These are phyloP conservation scores for Scarus forsteni DNA, from an alignment of 2,797 vertebrate genomes.

Conservation along the genomic window DNA sequence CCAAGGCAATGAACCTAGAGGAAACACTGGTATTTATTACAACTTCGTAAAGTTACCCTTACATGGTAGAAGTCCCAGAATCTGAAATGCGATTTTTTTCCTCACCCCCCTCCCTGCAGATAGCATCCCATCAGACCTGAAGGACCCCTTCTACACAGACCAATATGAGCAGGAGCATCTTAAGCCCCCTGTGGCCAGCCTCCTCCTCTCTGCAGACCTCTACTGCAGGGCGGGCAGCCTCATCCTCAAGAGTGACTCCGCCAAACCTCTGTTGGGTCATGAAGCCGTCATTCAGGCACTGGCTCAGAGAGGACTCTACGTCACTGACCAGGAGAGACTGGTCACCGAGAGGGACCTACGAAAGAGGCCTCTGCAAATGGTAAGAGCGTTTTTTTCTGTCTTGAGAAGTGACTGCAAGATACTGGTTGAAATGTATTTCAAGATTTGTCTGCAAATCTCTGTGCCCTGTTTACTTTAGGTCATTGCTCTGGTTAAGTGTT, in stretches of 20 bases:
- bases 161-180: slow-evolving; percentile 99
- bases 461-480: not conserved
- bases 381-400: slow-evolving; percentile 73
- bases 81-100: not conserved
- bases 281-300: slow-evolving; percentile 96
- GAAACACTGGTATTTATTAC: no score
- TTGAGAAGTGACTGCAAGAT: not conserved
- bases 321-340: slow-evolving; percentile 95
- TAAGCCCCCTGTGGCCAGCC: slow-evolving; percentile 93
- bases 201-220: slow-evolving; percentile 95
- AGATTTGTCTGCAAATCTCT: no score
- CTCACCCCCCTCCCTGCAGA: slow-evolving; percentile 76
- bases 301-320: slow-evolving; percentile 94
- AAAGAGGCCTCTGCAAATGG: slow-evolving; percentile 97
- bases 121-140: slow-evolving; percentile 91
- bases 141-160: slow-evolving; percentile 96
- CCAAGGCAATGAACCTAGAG: no score
- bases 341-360: slow-evolving; percentile 95
- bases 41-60: no score
- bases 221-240: slow-evolving; percentile 95
- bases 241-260: slow-evolving; percentile 92
- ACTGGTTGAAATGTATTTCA: no score
- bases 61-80: no score
- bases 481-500: not conserved
- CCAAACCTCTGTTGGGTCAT: slow-evolving; percentile 93